Evolutionary conservation across 1,140 invertebrate genomes (phyloP).

Genomic region (Propsilocerus akamusi): DNA sequence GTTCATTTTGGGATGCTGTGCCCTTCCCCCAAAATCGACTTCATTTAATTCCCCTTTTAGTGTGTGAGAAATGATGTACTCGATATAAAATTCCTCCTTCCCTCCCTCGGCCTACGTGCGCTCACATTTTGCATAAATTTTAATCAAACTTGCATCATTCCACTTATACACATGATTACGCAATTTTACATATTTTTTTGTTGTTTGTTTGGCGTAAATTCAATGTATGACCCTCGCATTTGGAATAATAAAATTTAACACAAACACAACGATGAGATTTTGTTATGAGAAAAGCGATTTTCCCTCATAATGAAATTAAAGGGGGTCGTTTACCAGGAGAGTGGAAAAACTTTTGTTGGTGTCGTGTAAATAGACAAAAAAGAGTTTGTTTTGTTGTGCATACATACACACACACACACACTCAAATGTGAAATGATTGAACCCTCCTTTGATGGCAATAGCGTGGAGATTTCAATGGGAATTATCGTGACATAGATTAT

Average conservation of each 20-base stretch:
- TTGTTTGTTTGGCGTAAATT: not conserved
- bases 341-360: no score
- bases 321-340: conserved; percentile 1
- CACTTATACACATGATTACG: conserved; percentile 3
- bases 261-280: not conserved
- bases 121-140: no score
- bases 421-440: not conserved
- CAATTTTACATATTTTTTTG: not conserved
- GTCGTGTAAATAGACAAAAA: no score
- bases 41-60: no score
- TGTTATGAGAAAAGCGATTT: not conserved
- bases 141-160: not conserved
- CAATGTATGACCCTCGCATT: not conserved
- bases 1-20: no score
- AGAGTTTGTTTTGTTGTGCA: not conserved
- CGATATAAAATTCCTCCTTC: no score
- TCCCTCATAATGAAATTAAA: conserved; percentile 1
- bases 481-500: no score
- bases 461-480: no score
- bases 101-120: no score
- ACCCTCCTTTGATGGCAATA: no score
- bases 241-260: not conserved
- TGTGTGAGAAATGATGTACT: no score
- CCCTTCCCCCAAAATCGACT: no score
- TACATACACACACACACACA: not conserved